phyloP scores from a whole-genome alignment of 2,113 vertebrate species.

The Periophthalmus modestus region DNA sequence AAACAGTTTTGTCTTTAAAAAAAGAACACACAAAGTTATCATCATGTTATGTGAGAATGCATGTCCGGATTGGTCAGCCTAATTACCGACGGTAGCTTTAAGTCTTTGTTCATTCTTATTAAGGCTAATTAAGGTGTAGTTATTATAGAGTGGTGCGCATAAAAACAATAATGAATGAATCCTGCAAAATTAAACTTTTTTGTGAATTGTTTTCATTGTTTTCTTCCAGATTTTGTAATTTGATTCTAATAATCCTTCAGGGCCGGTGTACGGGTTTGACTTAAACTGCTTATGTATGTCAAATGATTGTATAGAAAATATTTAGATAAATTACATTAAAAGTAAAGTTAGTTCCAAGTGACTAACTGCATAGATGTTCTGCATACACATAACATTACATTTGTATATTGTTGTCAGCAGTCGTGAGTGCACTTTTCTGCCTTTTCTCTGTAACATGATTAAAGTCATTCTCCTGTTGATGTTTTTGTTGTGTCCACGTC shows the following conservation, averaged over 20 bases:
- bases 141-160: too few relatives aligned
- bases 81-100: too few relatives aligned
- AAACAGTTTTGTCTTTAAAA: too few relatives aligned
- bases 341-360: background rate
- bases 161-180: too few relatives aligned
- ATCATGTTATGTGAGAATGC: too few relatives aligned
- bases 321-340: constrained; percentile 14
- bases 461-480: constrained; percentile 80
- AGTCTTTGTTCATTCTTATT: too few relatives aligned
- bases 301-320: constrained; percentile 39
- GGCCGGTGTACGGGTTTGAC: constrained; percentile 32
- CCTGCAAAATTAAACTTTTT: background rate
- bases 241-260: background rate
- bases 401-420: constrained; percentile 18
- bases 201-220: background rate
- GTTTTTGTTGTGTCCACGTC: constrained; percentile 26
- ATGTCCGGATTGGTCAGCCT: too few relatives aligned
- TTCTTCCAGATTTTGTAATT: background rate
- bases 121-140: too few relatives aligned
- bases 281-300: constrained; percentile 41
- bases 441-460: constrained; percentile 70
- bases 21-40: too few relatives aligned
- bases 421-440: constrained; percentile 34
- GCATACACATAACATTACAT: background rate
- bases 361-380: background rate